Evolutionary conservation across 2,888 invertebrate genomes (phyloP), one percentile per base, ranked within the genome.

Genomic region (Plebejus melissa): DNA sequence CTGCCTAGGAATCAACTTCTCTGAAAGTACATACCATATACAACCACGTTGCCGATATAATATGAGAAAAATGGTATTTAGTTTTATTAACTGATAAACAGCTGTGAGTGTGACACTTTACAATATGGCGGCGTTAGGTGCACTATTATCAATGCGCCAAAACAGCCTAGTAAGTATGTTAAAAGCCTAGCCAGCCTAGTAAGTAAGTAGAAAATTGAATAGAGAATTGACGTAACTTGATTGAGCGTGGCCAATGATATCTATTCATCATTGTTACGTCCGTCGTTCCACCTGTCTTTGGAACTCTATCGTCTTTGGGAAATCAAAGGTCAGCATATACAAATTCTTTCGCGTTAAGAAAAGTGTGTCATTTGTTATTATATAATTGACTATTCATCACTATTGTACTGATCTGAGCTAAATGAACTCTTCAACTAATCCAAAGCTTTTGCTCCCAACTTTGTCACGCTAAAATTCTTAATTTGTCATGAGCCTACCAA

Each of bases 241-340:
- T 65, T 32, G 16, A 65, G 65, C 65, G 65, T 65, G 32, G 65
- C 32, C 65, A 65, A 65, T 32, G 13, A 36, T 65, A 65, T 65
- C 65, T 65, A 65, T 65, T 65, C 9, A 65, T 65, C 32, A 65
- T 32, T 65, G 32, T 36, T 65, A 32, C 65, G 65, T 65, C 13
- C 32, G 32, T 65, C 65, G 16, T 65, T 65, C 65, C 32, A 65
- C 65, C 36, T 65, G 65, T 65, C 65, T 65, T 65, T 65, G 32
- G 36, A 65, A 65, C 65, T 65, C 65, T 65, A 36, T 65, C 32
- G 65, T 65, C 65, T 65, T 11, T 65, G 65, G 65, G 5, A 36
- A 65, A 32, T 36, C 65, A 36, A 65, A 65, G 65, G 65, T 65
- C 65, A 65, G 13, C 32, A 13, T 36, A 32, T 32, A 65, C 32